Conservation (phyloP, 2,113 vertebrate genomes). For the Syngnathus scovelli region DNA sequence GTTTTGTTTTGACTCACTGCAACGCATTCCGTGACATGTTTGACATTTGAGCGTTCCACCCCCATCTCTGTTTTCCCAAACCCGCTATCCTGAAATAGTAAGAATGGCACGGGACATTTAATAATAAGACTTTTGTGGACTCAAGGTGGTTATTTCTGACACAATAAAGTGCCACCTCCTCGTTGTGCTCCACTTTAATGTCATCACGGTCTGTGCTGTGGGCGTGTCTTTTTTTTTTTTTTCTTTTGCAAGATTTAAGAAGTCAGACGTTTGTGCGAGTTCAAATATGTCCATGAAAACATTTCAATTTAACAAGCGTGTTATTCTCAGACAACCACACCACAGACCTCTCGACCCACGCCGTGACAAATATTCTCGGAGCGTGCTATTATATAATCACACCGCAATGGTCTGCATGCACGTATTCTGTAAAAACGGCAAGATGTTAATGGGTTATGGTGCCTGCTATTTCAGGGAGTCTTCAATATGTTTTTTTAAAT, state of each 20-base stretch:
- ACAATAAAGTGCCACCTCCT: conserved; percentile 34
- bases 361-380: conserved; percentile 48
- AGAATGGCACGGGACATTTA: conserved; percentile 43
- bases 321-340: conserved; percentile 68
- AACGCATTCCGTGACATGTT: conserved; percentile 44
- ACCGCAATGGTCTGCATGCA: conserved; percentile 33
- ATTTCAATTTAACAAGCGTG: conserved; percentile 63
- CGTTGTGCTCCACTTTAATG: conserved; percentile 28
- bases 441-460: background rate
- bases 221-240: background rate
- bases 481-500: background rate
- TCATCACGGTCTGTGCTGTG: conserved; percentile 28
- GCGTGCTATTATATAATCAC: conserved; percentile 42
- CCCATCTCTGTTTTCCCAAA: conserved; percentile 38
- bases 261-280: conserved; percentile 12
- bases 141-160: conserved; percentile 49
- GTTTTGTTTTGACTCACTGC: conserved; percentile 25
- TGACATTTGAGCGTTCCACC: conserved; percentile 41
- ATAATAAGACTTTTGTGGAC: conserved; percentile 36
- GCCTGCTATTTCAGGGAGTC: background rate
- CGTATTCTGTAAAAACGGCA: conserved; percentile 21
- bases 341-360: conserved; percentile 58
- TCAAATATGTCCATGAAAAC: background rate
- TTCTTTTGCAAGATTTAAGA: conserved; percentile 16
- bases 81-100: conserved; percentile 33